A percentile compares a stretch with the other conserved stretches of the same genome.
Evolutionary conservation across 2,797 vertebrate genomes (phyloP).

Genomic region (Eulemur mongoz): DNA sequence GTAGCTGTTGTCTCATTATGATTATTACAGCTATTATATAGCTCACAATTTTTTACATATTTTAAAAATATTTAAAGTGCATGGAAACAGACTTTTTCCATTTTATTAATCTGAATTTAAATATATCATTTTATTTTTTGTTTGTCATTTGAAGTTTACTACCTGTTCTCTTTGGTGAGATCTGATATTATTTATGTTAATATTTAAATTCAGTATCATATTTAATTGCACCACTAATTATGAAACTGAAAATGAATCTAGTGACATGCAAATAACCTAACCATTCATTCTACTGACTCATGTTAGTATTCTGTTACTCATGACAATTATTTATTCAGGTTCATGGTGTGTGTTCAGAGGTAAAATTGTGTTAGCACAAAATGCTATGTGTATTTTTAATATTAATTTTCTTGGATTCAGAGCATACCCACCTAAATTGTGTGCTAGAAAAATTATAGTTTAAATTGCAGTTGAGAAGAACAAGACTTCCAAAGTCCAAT

Average conservation of each 20-base stretch:
- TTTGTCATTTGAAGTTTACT: neutral
- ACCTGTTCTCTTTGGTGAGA: neutral
- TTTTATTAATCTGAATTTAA: constrained; percentile 23
- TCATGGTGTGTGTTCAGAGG: neutral
- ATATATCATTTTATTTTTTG: neutral
- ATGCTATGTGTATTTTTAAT: neutral
- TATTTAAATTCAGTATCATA: constrained; percentile 31
- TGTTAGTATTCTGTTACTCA: neutral
- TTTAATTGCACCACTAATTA: constrained; percentile 16
- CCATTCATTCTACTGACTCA: neutral
- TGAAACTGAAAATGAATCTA: neutral
- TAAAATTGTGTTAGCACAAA: neutral
- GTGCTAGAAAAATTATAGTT: neutral
- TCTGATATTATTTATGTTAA: neutral
- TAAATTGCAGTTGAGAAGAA: neutral
- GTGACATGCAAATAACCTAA: neutral
- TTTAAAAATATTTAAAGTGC: neutral
- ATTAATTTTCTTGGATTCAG: neutral
- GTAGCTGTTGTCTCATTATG: neutral
- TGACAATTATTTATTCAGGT: neutral
- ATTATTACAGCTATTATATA: neutral
- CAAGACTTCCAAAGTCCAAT: neutral
- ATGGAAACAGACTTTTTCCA: neutral
- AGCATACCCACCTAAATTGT: neutral
- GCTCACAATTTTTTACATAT: neutral